Base-by-base conservation (phyloP, 2,888 invertebrate species). In the Machimus atricapillus region DNA sequence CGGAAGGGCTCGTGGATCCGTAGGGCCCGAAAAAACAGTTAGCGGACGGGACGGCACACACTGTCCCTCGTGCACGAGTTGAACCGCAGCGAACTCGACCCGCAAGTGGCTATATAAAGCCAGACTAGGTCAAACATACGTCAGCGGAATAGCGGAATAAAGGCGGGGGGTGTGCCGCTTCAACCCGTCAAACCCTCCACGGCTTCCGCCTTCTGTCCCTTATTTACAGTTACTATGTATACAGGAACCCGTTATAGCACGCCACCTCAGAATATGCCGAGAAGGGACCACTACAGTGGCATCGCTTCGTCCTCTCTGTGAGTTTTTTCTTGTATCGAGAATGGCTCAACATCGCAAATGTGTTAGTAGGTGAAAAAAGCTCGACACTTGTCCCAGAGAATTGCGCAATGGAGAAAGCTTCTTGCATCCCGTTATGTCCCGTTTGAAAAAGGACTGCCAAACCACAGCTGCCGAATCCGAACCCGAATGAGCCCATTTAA, bases 111-210 rank as follows among this genome's bases (percentile, higher is more conserved):
- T 85, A 85, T 46, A 85, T 85, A 74, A 43, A 73, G 27, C 31
- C 85, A 85, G 85, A 85, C 85, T 85, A 85, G 85, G 85, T 85
- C 85, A 85, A 74, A 85, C 74, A 46, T 85, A 85, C 85, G 85
- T 85, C 85, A 85, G 85, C 85, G 74, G 74, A 46, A 85, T 74
- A 85, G 27, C 85, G 74, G 74, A 85, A 85, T 85, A 74, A 85
- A 40, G 74, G 37, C 58, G 46, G 31, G 43, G 85, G 46, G 27
- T 73, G 43, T 74, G 73, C 40, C 85, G 7, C 4, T 14, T 3
- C 43, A 16, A 4, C 43, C 43, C 43, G 43, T 4, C 14, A 46
- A 46, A 37, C 74, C 85, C 74, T 74, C 8, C 31, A 12, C 19
- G 23, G 66, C 40, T 82, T 82, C 43, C 46, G 46, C 46, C 85